These are phyloP conservation scores for Stegodyphus mimosarum DNA, from an alignment of 1,140 invertebrate species.

Conservation along the genomic window DNA sequence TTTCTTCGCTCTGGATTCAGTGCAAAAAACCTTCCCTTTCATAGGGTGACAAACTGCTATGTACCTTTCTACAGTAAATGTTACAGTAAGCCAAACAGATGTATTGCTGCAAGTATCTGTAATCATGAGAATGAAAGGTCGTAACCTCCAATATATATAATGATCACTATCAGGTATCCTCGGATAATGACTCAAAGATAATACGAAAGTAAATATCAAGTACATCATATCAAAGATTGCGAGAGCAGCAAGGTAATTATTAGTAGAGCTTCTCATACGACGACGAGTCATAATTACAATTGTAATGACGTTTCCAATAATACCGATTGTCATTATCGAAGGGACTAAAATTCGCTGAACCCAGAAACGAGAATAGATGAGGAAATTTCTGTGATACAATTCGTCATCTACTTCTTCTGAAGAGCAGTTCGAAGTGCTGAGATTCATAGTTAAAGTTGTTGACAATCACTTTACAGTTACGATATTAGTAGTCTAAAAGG, in stretches of 20 bases:
- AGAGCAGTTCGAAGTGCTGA: neutral
- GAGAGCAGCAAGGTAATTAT: slow-evolving; percentile 79
- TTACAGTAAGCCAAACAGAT: slow-evolving; percentile 82
- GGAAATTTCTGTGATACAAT: slow-evolving; percentile 10
- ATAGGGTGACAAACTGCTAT: slow-evolving; percentile 83
- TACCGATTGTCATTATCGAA: slow-evolving; percentile 76
- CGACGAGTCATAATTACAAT: slow-evolving; percentile 80
- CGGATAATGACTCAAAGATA: slow-evolving; percentile 76
- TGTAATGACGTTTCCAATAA: slow-evolving; percentile 78
- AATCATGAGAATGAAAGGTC: slow-evolving; percentile 73
- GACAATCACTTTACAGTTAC: neutral
- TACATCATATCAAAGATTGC: slow-evolving; percentile 80
- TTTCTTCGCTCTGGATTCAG: slow-evolving; percentile 71
- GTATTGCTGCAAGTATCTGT: slow-evolving; percentile 77
- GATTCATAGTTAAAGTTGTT: neutral
- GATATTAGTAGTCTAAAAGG: too few species aligned
- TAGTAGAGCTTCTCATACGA: slow-evolving; percentile 81
- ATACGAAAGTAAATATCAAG: slow-evolving; percentile 75
- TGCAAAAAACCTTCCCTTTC: slow-evolving; percentile 78
- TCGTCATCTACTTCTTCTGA: neutral
- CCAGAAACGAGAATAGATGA: slow-evolving; percentile 70
- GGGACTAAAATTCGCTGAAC: slow-evolving; percentile 78
- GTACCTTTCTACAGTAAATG: slow-evolving; percentile 83
- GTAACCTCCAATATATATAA: slow-evolving; percentile 73
- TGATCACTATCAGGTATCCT: slow-evolving; percentile 68